Evolutionary conservation across 1,140 invertebrate species (phyloP), one percentile per base, ranked within the genome.

Genomic region (Euglossa dilemma): DNA sequence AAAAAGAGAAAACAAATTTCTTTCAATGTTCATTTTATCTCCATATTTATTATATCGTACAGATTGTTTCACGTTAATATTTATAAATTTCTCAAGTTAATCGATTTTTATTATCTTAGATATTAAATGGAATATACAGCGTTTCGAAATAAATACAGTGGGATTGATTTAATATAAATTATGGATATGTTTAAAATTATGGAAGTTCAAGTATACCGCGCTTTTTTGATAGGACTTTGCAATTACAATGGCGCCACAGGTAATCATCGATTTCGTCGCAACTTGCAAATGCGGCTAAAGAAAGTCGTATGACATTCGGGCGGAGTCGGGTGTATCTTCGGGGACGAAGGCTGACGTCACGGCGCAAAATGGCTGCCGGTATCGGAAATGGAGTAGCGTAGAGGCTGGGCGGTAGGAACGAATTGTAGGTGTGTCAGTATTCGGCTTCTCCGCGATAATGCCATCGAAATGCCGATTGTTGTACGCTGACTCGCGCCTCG

Each of bases 341-440:
- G 74, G 57, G 69, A 83, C 77, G 59, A 71, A 66, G 71, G 76
- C 78, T 90, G 91, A 92, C 90, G 90, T 92, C 90, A 92, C 85
- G 61, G 56, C 52, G 85, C 90, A 91, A 92, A 88, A 92, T 91
- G 91, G 91, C 90, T 82, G 87, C 81, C 83, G 83, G 77, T 89
- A 79, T 90, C 72, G 90, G 87, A 85, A 91, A 90, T 86, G 86
- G 84, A 85, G 87, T 88, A 87, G 88, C 87, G 75, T 89, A 91
- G 75, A 90, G 86, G 85, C 84, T 90, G 89, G 90, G 91, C 86
- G 90, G 89, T 90, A 89, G 87, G 86, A 91, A 87, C 82, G 83
- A 88, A 85, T 79, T 82, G 87, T 92, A 92, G 90, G 91, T 91
- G 91, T 91, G 88, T 91, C 90, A 89, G 91, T 90, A 69, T 74